Evolutionary conservation across 2,113 vertebrate genomes (phyloP).

Genomic region (Aramus guarauna): DNA sequence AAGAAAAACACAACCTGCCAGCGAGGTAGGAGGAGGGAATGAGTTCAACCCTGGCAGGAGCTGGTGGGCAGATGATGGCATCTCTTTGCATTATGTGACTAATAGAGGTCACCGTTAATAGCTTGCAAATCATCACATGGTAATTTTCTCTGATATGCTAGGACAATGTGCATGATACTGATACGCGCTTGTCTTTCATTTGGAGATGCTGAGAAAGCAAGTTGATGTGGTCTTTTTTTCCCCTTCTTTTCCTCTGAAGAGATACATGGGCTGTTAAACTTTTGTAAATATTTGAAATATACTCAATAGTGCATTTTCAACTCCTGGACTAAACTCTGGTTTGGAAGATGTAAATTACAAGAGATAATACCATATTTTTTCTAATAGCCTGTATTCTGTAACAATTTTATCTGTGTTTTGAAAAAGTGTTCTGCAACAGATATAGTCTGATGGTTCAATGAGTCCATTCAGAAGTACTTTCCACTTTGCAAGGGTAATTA

Average conservation of each 20-base stretch:
- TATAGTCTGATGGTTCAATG: neutral
- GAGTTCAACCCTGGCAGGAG: neutral
- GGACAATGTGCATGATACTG: neutral
- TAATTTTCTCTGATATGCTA: neutral
- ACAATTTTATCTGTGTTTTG: neutral
- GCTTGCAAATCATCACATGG: neutral
- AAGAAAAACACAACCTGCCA: neutral
- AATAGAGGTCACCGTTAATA: neutral
- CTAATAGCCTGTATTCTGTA: neutral
- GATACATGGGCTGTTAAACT: neutral
- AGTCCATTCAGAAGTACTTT: slow-evolving; percentile 13
- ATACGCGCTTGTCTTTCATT: neutral
- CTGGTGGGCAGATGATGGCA: neutral
- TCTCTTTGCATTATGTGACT: neutral
- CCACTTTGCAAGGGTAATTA: slow-evolving; percentile 17
- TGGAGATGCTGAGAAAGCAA: neutral
- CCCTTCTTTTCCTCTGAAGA: neutral
- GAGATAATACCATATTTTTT: neutral
- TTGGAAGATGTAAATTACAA: neutral
- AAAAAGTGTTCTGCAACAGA: neutral
- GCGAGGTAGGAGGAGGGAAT: neutral
- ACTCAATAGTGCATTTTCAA: neutral
- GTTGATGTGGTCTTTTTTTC: fast-evolving
- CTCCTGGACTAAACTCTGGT: neutral
- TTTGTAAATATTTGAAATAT: neutral